Percentiles rank a stretch among this genome's conserved stretches.
Conservation (phyloP, 2,888 invertebrate species). For the Lasioglossum figueresi region DNA sequence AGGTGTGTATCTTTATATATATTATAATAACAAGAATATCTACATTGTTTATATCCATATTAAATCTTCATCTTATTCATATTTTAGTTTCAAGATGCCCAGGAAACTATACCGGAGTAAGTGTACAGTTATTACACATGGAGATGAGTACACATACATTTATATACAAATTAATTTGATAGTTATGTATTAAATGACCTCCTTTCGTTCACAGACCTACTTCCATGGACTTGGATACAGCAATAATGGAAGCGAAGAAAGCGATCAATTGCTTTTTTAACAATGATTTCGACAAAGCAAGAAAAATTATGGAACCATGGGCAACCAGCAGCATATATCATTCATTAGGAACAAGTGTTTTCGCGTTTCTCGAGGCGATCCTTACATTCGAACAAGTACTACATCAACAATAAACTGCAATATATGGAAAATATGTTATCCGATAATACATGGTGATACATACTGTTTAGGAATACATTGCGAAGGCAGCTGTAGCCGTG, state of each 20-base stretch:
- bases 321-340: conserved; percentile 95
- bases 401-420: conserved; percentile 9
- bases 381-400: conserved; percentile 93
- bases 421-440: conserved; percentile 21
- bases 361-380: conserved; percentile 95
- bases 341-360: conserved; percentile 94
- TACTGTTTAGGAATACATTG: conserved; percentile 86
- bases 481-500: conserved; percentile 89
- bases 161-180: neutral
- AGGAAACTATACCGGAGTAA: conserved; percentile 83
- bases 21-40: conserved; percentile 11
- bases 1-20: conserved; percentile 70
- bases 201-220: conserved; percentile 74
- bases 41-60: neutral
- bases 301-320: conserved; percentile 92
- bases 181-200: neutral
- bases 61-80: conserved; percentile 16
- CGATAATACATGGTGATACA: conserved; percentile 34
- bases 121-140: conserved; percentile 67
- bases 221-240: conserved; percentile 88
- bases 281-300: conserved; percentile 94
- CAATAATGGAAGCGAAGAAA: conserved; percentile 90
- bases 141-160: neutral
- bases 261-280: conserved; percentile 96
- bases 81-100: conserved; percentile 86